phyloP scores from a whole-genome alignment of 2,888 invertebrate species.

The Ectobius pallidus region DNA sequence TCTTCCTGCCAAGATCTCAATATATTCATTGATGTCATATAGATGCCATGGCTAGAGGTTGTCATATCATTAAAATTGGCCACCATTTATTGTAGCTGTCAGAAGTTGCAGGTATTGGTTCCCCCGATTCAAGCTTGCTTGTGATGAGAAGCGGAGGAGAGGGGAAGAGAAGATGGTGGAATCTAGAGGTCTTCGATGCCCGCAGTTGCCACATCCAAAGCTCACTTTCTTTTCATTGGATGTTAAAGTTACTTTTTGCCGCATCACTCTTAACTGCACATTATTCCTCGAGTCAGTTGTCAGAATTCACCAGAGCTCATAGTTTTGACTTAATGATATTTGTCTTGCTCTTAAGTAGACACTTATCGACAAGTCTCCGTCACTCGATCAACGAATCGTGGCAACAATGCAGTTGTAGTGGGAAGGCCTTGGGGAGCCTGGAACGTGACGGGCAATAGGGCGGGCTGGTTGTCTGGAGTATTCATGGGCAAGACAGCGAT shows the following conservation, averaged over 20 bases:
- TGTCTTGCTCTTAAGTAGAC: no score
- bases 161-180: slow-evolving; percentile 37
- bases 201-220: slow-evolving; percentile 41
- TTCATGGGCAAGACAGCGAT: slow-evolving; percentile 16
- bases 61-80: slow-evolving; percentile 47
- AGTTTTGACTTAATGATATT: slow-evolving; percentile 28
- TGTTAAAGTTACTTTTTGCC: slow-evolving; percentile 22
- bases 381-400: slow-evolving; percentile 22
- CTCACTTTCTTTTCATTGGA: background rate
- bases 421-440: slow-evolving; percentile 41
- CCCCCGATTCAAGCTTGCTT: slow-evolving; percentile 3
- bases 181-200: slow-evolving; percentile 36
- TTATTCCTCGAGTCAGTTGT: background rate
- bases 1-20: slow-evolving; percentile 36
- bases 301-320: background rate
- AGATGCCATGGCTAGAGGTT: slow-evolving; percentile 36
- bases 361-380: no score
- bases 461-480: slow-evolving; percentile 28
- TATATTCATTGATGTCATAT: slow-evolving; percentile 41
- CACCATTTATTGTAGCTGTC: slow-evolving; percentile 47
- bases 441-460: slow-evolving; percentile 41
- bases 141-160: slow-evolving; percentile 4
- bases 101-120: slow-evolving; percentile 44
- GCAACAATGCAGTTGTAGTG: slow-evolving; percentile 39
- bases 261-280: slow-evolving; percentile 10